phyloP scores from a whole-genome alignment of 2,113 vertebrate species.

The Ancistrus triradiatus region DNA sequence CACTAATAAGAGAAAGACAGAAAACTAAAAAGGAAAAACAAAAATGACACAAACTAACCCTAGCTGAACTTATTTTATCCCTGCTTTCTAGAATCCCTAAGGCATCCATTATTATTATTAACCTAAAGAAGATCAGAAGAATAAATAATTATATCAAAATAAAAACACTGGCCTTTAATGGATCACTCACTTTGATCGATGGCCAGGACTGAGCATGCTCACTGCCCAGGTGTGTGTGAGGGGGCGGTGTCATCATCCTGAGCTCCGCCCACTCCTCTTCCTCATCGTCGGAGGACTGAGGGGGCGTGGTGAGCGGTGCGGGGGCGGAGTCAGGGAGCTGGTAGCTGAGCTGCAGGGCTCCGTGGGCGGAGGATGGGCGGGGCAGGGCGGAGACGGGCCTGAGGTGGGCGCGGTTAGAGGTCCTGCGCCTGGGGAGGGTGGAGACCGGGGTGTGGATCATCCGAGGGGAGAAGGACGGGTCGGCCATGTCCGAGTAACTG shows the following conservation, averaged over 20 bases:
- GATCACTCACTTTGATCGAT: slow-evolving; percentile 83
- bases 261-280: slow-evolving; percentile 83
- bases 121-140: too few species aligned
- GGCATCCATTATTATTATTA: too few species aligned
- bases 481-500: slow-evolving; percentile 85
- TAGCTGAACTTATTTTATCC: too few species aligned
- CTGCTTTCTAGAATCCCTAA: too few species aligned
- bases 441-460: slow-evolving; percentile 76
- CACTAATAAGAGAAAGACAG: too few species aligned
- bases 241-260: slow-evolving; percentile 67
- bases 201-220: slow-evolving; percentile 94
- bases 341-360: slow-evolving; percentile 47
- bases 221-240: slow-evolving; percentile 66
- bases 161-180: too few species aligned
- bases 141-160: too few species aligned
- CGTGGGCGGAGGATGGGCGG: slow-evolving; percentile 57
- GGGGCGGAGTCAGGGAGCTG: slow-evolving; percentile 53
- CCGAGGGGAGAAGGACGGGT: slow-evolving; percentile 65
- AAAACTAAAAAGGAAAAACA: too few species aligned
- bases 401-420: slow-evolving; percentile 63
- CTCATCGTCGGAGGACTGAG: slow-evolving; percentile 79
- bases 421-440: slow-evolving; percentile 79
- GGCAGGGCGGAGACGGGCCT: slow-evolving; percentile 47
- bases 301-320: slow-evolving; percentile 61
- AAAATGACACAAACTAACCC: too few species aligned